Conservation (phyloP, 2,113 vertebrate genomes). For the Protomyctophum bolini region DNA sequence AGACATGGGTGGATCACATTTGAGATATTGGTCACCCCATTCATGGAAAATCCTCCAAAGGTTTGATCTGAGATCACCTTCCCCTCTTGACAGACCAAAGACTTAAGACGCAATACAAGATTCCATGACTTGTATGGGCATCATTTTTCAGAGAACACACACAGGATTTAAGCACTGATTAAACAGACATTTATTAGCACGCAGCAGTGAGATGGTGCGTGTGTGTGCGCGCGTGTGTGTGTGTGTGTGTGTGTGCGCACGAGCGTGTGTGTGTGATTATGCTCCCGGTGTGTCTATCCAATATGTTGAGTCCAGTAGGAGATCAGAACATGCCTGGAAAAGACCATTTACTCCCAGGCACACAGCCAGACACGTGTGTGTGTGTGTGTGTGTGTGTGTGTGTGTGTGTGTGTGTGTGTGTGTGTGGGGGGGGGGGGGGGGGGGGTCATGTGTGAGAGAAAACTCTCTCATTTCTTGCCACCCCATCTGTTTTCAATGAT, state of each 20-base stretch:
- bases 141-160: too few species aligned
- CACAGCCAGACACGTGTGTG: conserved; percentile 30
- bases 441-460: conserved; percentile 36
- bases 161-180: too few species aligned
- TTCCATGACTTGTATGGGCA: too few species aligned
- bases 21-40: too few species aligned
- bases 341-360: conserved; percentile 40
- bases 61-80: too few species aligned
- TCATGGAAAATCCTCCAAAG: too few species aligned
- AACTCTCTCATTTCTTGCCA: conserved; percentile 55
- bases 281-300: conserved; percentile 11
- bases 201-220: conserved; percentile 1
- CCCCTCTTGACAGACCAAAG: too few species aligned
- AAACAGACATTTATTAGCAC: neutral
- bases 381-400: conserved; percentile 14
- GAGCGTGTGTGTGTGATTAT: conserved; percentile 12
- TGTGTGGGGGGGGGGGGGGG: neutral
- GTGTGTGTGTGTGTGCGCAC: conserved; percentile 1
- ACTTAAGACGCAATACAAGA: too few species aligned
- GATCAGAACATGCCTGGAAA: conserved; percentile 38
- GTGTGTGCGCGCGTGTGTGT: conserved; percentile 9
- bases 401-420: conserved; percentile 2
- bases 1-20: too few species aligned
- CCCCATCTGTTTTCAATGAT: conserved; percentile 78
- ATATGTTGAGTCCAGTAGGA: conserved; percentile 20